These are phyloP conservation scores for Spea bombifrons DNA, from an alignment of 2,113 vertebrate species.

Conservation along the genomic window DNA sequence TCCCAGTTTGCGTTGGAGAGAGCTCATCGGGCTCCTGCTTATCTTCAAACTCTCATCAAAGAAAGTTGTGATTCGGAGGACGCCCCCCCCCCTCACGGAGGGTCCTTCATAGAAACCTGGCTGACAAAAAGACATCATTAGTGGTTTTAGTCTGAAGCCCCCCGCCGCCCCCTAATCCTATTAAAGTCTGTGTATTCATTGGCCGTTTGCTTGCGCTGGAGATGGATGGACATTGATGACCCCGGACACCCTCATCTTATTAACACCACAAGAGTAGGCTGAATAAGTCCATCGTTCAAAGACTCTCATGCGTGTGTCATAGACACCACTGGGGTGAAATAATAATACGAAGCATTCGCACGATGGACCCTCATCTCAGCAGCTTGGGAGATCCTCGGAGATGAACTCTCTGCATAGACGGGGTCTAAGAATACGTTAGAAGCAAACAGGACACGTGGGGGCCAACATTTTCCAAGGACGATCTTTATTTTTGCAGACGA, in stretches of 20 bases:
- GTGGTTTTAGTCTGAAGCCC: constrained; percentile 8
- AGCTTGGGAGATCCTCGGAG: not conserved
- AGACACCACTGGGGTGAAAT: not conserved
- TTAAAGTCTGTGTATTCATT: constrained; percentile 6
- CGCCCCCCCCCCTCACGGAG: not conserved
- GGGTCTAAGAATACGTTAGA: too few species aligned
- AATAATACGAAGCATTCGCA: too few species aligned
- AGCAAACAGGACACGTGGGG: too few species aligned
- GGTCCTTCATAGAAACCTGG: not conserved
- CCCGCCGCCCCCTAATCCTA: constrained; percentile 30
- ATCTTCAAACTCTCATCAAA: constrained; percentile 19
- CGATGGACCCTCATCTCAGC: not conserved
- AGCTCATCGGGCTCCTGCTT: not conserved
- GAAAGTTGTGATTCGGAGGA: not conserved
- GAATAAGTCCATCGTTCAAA: not conserved
- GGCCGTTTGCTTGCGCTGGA: constrained; percentile 13
- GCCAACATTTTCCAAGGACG: too few species aligned
- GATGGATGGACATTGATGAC: constrained; percentile 8
- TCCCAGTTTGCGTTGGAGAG: not conserved
- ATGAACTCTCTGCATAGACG: too few species aligned
- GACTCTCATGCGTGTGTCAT: not conserved
- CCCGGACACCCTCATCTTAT: constrained; percentile 7
- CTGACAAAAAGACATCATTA: constrained; percentile 33
- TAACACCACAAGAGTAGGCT: constrained; percentile 26
- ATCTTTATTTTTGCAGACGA: too few species aligned